These are phyloP conservation scores for Pogonophryne albipinna DNA, from an alignment of 2,797 vertebrate genomes.

Conservation along the genomic window DNA sequence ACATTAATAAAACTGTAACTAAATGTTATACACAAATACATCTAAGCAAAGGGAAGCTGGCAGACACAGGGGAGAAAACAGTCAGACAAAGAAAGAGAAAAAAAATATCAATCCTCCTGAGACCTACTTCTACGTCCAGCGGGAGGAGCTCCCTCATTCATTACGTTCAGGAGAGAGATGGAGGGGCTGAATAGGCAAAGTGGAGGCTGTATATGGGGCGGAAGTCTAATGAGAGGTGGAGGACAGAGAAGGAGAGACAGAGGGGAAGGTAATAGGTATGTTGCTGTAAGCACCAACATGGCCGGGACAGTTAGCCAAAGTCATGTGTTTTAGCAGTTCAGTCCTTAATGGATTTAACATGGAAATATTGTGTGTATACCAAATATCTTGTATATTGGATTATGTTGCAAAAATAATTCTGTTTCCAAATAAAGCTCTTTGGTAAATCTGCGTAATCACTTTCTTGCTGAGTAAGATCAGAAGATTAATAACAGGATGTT, in stretches of 20 bases:
- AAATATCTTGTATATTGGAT: too few relatives aligned
- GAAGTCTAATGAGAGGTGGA: conserved; percentile 42
- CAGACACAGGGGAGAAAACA: conserved; percentile 22
- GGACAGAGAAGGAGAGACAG: conserved; percentile 8
- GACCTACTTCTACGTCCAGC: conserved; percentile 81
- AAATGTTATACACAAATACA: conserved; percentile 6
- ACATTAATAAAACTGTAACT: conserved; percentile 11
- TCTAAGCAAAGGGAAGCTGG: conserved; percentile 6
- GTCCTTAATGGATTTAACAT: not conserved
- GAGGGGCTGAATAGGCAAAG: conserved; percentile 21
- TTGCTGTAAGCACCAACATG: not conserved
- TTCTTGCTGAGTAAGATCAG: too few relatives aligned
- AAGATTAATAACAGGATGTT: too few relatives aligned
- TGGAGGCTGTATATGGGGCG: conserved; percentile 42
- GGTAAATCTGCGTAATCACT: not conserved
- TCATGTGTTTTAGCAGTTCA: not conserved
- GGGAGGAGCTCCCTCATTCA: conserved; percentile 76
- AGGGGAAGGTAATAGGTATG: conserved; percentile 2
- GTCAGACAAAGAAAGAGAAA: conserved; percentile 6
- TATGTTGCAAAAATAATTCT: too few relatives aligned
- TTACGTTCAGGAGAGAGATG: conserved; percentile 56
- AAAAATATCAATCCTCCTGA: conserved; percentile 54
- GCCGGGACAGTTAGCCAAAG: not conserved
- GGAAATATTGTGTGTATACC: too few relatives aligned
- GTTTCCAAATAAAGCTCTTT: not conserved